These are phyloP conservation scores for Apomyelois bistriatella DNA, from an alignment of 2,888 invertebrate genomes.

Conservation along the genomic window DNA sequence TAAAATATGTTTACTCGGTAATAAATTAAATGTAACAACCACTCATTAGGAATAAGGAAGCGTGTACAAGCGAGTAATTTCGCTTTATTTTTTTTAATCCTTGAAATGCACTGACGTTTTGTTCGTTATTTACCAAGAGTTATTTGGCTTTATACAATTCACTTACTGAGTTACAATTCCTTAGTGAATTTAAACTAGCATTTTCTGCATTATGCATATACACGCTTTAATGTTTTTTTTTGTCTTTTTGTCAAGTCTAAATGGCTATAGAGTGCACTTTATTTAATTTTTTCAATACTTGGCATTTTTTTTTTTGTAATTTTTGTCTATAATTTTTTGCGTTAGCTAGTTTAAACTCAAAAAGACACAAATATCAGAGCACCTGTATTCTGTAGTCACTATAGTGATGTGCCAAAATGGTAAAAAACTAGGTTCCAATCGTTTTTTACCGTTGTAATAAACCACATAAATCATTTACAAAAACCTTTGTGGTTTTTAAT, in stretches of 20 bases:
- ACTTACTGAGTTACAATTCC: neutral
- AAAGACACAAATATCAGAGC: constrained; percentile 1
- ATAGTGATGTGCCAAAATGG: too few species aligned
- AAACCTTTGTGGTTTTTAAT: too few species aligned
- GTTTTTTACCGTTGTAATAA: too few species aligned
- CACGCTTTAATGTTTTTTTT: neutral
- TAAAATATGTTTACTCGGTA: constrained; percentile 60
- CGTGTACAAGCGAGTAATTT: constrained; percentile 20
- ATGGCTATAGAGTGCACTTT: too few species aligned
- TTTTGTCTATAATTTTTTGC: too few species aligned
- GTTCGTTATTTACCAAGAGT: constrained; percentile 21
- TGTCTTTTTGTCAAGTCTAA: too few species aligned
- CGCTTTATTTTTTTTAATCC: neutral
- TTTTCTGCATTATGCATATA: neutral
- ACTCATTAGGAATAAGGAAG: neutral
- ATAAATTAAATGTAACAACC: constrained; percentile 52
- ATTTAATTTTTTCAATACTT: too few species aligned
- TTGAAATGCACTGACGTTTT: constrained; percentile 26
- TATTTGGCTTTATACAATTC: constrained; percentile 34
- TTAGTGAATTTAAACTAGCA: neutral
- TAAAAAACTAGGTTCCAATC: constrained; percentile 18
- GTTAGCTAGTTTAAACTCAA: neutral
- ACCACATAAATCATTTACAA: too few species aligned
- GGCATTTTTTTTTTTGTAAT: too few species aligned
- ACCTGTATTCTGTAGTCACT: neutral